Conservation (phyloP, 2,113 vertebrate genomes). For the Prinia subflava region DNA sequence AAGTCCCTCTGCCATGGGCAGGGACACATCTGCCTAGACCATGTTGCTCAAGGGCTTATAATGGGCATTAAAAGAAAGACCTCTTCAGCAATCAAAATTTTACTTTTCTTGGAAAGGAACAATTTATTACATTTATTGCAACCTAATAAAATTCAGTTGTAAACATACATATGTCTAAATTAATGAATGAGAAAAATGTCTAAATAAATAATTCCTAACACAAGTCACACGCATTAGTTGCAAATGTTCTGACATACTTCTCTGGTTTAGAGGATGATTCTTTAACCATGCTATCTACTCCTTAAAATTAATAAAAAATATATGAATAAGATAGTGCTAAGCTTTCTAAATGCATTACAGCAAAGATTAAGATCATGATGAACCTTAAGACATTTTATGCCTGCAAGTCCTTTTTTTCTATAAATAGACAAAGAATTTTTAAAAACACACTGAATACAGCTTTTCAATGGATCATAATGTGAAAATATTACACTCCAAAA, state of each 20-base stretch:
- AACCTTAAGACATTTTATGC: background rate
- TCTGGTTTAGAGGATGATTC: background rate
- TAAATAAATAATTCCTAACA: background rate
- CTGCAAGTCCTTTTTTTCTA: background rate
- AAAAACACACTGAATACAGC: background rate
- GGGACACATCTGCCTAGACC: background rate
- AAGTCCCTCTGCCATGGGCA: background rate
- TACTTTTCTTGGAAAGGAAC: background rate
- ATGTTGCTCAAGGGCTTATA: background rate
- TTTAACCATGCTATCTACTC: background rate
- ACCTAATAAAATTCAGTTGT: background rate
- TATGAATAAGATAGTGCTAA: background rate
- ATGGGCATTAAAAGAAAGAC: background rate
- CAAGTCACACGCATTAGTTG: background rate
- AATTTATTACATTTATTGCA: background rate
- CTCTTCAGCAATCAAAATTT: background rate
- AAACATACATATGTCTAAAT: background rate
- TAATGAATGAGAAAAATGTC: background rate
- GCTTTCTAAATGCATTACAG: background rate
- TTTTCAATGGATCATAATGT: background rate
- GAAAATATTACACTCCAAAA: background rate
- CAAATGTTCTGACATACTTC: background rate
- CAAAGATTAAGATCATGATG: background rate
- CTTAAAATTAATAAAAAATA: background rate
- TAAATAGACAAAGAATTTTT: background rate